Evolutionary conservation across 2,113 vertebrate genomes (phyloP).

Genomic region (Todiramphus saurophagus): DNA sequence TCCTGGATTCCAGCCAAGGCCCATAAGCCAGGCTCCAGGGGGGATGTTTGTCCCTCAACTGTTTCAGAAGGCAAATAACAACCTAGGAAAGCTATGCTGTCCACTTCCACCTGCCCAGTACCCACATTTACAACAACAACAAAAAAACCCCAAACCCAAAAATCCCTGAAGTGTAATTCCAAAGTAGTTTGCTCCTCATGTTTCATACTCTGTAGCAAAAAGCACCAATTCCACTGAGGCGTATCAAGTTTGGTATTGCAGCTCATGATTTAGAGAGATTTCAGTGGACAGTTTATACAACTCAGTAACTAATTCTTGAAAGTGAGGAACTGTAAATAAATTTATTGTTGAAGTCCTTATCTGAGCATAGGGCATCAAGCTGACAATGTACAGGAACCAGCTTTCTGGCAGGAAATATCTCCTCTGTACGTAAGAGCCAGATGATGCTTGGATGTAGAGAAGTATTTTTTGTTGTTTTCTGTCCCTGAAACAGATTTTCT

Average conservation of each 20-base stretch:
- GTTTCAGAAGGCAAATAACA: not conserved
- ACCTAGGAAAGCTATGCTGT: not conserved
- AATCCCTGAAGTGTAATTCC: not conserved
- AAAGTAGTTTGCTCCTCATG: not conserved
- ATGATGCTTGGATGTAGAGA: not conserved
- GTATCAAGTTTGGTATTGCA: not conserved
- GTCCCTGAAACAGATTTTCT: not conserved
- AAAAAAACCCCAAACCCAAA: not conserved
- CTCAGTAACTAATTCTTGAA: not conserved
- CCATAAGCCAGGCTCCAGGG: not conserved
- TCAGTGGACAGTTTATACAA: not conserved
- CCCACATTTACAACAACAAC: not conserved
- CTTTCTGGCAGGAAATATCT: not conserved
- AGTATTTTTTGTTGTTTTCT: not conserved
- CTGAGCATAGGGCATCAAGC: not conserved
- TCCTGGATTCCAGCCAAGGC: not conserved
- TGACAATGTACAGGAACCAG: rapidly evolving
- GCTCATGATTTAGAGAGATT: rapidly evolving
- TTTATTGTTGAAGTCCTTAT: not conserved
- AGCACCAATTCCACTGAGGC: not conserved
- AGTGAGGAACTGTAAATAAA: not conserved
- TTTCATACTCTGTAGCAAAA: not conserved
- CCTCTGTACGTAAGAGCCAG: not conserved
- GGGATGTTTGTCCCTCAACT: not conserved
- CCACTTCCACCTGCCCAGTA: not conserved